Evolutionary conservation across 2,113 vertebrate genomes (phyloP), one percentile per base, ranked within the genome.

Genomic region (Indri indri): DNA sequence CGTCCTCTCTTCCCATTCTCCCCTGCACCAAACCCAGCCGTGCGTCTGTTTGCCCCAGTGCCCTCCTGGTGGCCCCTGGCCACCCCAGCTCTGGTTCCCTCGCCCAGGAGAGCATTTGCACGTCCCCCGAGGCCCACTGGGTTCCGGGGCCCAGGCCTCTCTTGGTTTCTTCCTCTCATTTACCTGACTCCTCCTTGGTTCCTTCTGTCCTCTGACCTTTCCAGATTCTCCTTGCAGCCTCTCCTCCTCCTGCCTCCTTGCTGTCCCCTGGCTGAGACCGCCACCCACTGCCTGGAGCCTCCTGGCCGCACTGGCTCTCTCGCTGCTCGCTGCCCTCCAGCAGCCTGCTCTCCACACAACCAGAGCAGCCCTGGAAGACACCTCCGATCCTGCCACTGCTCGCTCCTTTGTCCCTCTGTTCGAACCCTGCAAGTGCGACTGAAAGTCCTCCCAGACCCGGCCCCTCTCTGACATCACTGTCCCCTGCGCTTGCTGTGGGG

Each of bases 301-400:
- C 68, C 32, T 52, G 17, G 52, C 52, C 17, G 6, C 52, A 54
- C 52, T 18, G 52, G 52, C 20, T 54, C 12, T 47, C 7, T 25
- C n/a, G 45, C 47, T 23, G 7, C 23, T 61, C 45, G 3, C 63
- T 42, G 45, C 16, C 42, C 52, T 71, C 9, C 37, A 9, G 0
- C 10, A 3, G 40, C 27, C 40, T 14, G 2, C 34, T 23, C 80
- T 81, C 59, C n/a, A 14, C 2, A 11, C 11, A 5, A 45, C 23
- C 63, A 74, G 27, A 57, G 70, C 8, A 3, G 6, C 59, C 32
- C 50, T 88, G 4, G 9, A 40, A 22, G 73, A 37, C 77, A 52
- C 3, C 1, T 34, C 63, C 16, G 1, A 47, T n/a, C 37, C 0
- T 1, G 20, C 42, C 1, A 1, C 54, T 89, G 4, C n/a, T 54